Percentiles rank a stretch among this genome's conserved stretches.
Evolutionary conservation across 2,888 invertebrate genomes (phyloP).

Genomic region (Caenorhabditis sp.): DNA sequence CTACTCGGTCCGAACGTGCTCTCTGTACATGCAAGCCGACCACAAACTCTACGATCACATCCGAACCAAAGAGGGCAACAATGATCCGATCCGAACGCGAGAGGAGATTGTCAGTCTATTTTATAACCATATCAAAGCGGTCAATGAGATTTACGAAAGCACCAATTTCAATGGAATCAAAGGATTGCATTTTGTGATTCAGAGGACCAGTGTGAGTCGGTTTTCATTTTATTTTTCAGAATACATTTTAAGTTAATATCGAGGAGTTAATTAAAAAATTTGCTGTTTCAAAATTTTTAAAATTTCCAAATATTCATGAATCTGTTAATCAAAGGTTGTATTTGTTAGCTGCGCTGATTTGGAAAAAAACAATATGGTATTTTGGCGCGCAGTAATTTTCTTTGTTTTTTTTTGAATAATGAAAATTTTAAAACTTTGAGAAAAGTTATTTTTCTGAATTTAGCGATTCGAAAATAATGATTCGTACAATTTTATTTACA

Average conservation of each 20-base stretch:
- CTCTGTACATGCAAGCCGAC: constrained; percentile 92
- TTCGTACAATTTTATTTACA: no score
- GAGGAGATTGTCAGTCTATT: constrained; percentile 98
- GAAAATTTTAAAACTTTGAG: no score
- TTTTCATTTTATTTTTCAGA: background rate
- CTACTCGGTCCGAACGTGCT: constrained; percentile 80
- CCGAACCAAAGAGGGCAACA: constrained; percentile 86
- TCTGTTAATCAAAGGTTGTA: background rate
- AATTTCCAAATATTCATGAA: no score
- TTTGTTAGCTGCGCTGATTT: no score
- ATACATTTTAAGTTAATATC: background rate
- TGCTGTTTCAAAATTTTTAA: background rate
- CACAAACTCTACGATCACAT: constrained; percentile 98
- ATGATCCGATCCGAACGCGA: constrained; percentile 86
- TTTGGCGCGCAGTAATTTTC: no score
- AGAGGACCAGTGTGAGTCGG: constrained; percentile 88
- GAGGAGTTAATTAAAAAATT: background rate
- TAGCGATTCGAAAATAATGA: no score
- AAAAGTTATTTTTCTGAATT: no score
- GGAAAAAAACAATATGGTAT: no score
- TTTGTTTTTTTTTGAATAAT: no score
- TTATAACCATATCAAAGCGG: constrained; percentile 98
- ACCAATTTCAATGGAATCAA: constrained; percentile 97
- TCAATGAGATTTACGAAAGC: constrained; percentile 96
- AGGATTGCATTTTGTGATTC: constrained; percentile 97